A percentile compares a stretch with the other conserved stretches of the same genome.
These are phyloP conservation scores for Myotis brandtii DNA, from an alignment of 2,113 vertebrate species.

Conservation along the genomic window DNA sequence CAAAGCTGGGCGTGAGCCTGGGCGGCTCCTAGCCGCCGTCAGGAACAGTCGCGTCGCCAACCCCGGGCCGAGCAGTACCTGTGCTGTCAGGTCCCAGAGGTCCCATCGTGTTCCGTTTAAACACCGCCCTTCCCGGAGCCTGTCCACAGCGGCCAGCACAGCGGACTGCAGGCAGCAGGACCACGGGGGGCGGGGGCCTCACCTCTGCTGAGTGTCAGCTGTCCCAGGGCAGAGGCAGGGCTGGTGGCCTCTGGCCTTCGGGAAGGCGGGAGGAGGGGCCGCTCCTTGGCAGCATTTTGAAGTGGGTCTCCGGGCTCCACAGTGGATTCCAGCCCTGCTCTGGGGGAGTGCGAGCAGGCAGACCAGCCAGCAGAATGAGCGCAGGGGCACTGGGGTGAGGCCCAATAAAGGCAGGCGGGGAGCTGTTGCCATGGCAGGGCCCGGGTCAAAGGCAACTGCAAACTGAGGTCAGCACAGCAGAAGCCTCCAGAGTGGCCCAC, in stretches of 20 bases:
- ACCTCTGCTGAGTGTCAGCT: slow-evolving; percentile 11
- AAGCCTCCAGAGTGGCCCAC: neutral
- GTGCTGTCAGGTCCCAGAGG: no score
- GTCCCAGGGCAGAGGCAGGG: neutral
- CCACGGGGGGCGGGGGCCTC: neutral
- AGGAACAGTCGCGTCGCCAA: fast-evolving
- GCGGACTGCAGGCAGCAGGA: neutral
- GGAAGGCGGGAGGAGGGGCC: neutral
- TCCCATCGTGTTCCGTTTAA: neutral
- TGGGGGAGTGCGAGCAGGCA: neutral
- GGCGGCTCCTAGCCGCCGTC: neutral
- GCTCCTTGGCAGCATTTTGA: neutral
- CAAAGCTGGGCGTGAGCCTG: neutral
- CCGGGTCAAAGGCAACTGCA: neutral
- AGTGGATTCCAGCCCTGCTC: neutral
- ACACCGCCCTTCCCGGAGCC: neutral
- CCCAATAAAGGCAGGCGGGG: neutral
- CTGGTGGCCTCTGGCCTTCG: neutral
- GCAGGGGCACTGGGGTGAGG: neutral
- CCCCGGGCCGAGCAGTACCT: neutral
- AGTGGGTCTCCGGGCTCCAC: neutral
- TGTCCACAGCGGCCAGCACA: neutral
- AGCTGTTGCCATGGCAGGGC: neutral
- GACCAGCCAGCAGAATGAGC: no score
- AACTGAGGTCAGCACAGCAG: neutral